A percentile compares a stretch with the other conserved stretches of the same genome.
Evolutionary conservation across 2,113 vertebrate species (phyloP).

Genomic region (Chlorocebus sabaeus): DNA sequence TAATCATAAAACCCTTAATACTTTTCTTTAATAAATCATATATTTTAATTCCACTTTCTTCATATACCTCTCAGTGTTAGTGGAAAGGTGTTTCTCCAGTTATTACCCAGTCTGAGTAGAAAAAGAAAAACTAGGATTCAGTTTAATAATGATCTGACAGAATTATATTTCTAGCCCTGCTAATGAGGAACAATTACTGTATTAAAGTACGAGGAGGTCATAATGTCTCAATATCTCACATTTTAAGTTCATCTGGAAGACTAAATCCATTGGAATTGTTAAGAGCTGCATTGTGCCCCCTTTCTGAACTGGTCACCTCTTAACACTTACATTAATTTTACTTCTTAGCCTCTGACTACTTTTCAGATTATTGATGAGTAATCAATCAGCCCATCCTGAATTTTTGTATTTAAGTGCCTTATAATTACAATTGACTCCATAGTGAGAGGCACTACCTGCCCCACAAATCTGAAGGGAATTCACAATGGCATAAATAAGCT

Average conservation of each 20-base stretch:
- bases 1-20: neutral
- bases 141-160: neutral
- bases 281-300: neutral
- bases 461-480: slow-evolving; percentile 69
- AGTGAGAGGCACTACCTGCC: slow-evolving; percentile 66
- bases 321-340: neutral
- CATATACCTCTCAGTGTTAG: neutral
- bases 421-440: slow-evolving; percentile 69
- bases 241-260: neutral
- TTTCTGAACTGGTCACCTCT: neutral
- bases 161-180: neutral
- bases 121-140: slow-evolving; percentile 20
- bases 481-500: slow-evolving; percentile 68
- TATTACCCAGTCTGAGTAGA: neutral
- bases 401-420: slow-evolving; percentile 53
- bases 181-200: neutral
- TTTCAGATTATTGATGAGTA: slow-evolving; percentile 62
- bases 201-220: slow-evolving; percentile 40
- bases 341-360: slow-evolving; percentile 40
- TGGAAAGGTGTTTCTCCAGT: neutral
- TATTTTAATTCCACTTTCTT: neutral
- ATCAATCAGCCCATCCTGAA: slow-evolving; percentile 57
- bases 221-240: neutral
- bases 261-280: neutral
- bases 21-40: neutral